Base-by-base conservation (phyloP, 2,888 invertebrate species). In the Nomada goodeniana region DNA sequence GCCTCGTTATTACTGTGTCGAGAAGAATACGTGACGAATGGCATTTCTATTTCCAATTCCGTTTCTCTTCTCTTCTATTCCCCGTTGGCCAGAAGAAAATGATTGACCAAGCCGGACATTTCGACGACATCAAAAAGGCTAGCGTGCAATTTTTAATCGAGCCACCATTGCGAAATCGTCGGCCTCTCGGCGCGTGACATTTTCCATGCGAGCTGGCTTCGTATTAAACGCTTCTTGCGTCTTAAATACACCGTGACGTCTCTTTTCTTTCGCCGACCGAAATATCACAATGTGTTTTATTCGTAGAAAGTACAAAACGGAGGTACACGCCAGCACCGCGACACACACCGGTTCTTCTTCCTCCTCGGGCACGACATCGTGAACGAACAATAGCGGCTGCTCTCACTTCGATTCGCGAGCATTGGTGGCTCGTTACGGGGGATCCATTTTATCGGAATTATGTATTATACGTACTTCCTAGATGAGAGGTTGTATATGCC, bases 261-360 rank as follows among this genome's bases (percentile, higher is more conserved):
- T 68, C 9, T 36, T 36, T 63, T 80, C 67, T 69, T 71, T 60
- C 23, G 55, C 7, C 67, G 52, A 63, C 44, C 67, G 44, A 63
- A 72, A 79, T 61, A 29, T 64, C 52, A 69, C 57, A 20, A 71
- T 42, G 73, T 52, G 60, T 61, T 50, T 64, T 71, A 68, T 65
- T 57, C 55, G 68, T 85, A 79, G 86, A 86, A 86, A 86, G 86
- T 86, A 36, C 36, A 75, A 86, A 83, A 74, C 65, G 50, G 23
- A n/a, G 57, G 3, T 23, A 36, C 42, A n/a, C 69, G 61, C 60
- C n/a, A 42, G 47, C n/a, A 13, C 15, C 29, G 59, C 23, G 18
- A 59, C 65, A 70, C 65, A 57, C 42, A 4, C 15, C n/a, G 15
- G 13, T 29, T 29, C 23, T 29, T 29, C 23, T 50, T 60, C 82